Evolutionary conservation across 2,888 invertebrate species (phyloP).

Genomic region (Cerceris rybyensis): DNA sequence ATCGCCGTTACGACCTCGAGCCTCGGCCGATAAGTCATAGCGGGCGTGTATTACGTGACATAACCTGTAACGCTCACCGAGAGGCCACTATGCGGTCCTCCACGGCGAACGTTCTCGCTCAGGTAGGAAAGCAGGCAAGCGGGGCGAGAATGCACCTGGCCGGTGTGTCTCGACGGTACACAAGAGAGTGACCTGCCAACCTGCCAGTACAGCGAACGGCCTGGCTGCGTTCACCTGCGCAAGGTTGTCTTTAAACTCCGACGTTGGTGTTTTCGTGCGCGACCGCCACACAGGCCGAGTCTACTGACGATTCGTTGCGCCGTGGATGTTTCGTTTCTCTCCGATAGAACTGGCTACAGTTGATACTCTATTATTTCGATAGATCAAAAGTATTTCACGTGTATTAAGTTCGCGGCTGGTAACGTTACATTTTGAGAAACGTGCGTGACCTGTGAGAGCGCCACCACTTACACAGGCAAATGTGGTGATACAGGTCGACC

Average conservation of each 20-base stretch:
- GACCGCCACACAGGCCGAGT: conserved; percentile 12
- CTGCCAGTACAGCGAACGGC: conserved; percentile 69
- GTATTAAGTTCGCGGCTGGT: neutral
- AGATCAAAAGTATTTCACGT: neutral
- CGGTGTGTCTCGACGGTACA: conserved; percentile 68
- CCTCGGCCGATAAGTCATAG: conserved; percentile 71
- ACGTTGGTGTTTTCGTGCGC: conserved; percentile 43
- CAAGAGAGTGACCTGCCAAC: conserved; percentile 76
- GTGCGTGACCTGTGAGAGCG: conserved; percentile 63
- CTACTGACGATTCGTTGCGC: conserved; percentile 19
- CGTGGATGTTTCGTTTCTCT: conserved; percentile 1
- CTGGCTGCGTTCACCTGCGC: conserved; percentile 74
- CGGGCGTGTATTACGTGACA: conserved; percentile 68
- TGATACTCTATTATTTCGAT: too few species aligned
- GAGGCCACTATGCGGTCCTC: conserved; percentile 56
- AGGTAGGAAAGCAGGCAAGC: conserved; percentile 72
- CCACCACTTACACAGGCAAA: conserved; percentile 58
- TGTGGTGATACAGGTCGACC: conserved; percentile 63
- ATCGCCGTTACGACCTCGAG: conserved; percentile 65
- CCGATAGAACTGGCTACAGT: neutral
- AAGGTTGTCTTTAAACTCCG: conserved; percentile 65
- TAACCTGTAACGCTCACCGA: conserved; percentile 65
- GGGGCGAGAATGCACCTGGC: conserved; percentile 75
- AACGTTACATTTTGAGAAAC: conserved; percentile 49
- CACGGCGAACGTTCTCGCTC: conserved; percentile 57